Evolutionary conservation across 2,888 invertebrate genomes (phyloP), one percentile per base, ranked within the genome.

Genomic region (Noctua janthe): DNA sequence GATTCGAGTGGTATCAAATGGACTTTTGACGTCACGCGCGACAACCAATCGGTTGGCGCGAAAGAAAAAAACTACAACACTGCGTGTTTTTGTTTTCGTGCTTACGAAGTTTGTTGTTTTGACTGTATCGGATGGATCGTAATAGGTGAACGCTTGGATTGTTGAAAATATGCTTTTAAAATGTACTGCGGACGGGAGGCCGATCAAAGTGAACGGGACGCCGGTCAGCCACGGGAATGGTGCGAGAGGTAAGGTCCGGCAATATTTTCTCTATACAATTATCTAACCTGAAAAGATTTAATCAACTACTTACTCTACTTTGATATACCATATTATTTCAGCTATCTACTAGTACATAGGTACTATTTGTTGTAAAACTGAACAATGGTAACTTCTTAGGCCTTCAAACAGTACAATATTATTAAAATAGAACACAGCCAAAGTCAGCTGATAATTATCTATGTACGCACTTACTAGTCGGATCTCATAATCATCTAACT

Each of bases 141-240:
- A 91, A 90, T 92, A 94, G 91, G 93, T 95, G 95, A 94, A 92
- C 91, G 87, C 91, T 76, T 73, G 77, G 77, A 82, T 91, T 91
- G 91, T 91, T 92, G 89, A 91, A 95, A 96, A 92, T 94, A 97
- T 97, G 97, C 93, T 97, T 91, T 94, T 97, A 91, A 97, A 97
- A 97, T 97, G 97, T 90, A 96, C 97, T 89, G 96, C 97, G 85
- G 97, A 97, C 92, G 97, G 97, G 90, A 95, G 96, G 91, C 94
- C 96, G 88, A 96, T 97, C 93, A 97, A 97, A 96, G 96, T 96
- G 92, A 97, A 95, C 92, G 97, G 96, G 74, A 92, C 94, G 70
- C 93, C 95, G 88, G 94, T 93, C 88, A 94, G 89, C 89, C 96
- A 96, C 91, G 95, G 94, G 90, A 96, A 94, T 94, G 95, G 96